Evolutionary conservation across 2,797 vertebrate species (phyloP), one percentile per base, ranked within the genome.

Genomic region (Amblyopsis hoosieri): DNA sequence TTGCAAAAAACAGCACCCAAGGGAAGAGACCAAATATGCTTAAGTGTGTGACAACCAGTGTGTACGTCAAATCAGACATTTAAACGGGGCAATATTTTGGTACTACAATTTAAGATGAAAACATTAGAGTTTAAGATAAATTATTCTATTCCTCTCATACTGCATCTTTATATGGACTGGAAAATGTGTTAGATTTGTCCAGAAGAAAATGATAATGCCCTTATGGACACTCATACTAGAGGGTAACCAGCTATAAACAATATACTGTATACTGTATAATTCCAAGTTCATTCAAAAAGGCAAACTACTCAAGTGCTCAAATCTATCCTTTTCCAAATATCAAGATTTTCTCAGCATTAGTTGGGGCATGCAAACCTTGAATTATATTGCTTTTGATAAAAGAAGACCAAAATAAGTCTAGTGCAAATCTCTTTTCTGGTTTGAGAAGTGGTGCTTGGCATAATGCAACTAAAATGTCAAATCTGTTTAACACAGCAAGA

Each of bases 401-500:
- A 89, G 87, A 89, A 89, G 92, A 93, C 91, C 87, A 81, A 90
- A 90, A 90, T 85, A 78, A 85, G 88, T 91, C 91, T 94, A 93
- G 92, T 94, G 93, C 93, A 94, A 94, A 92, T 92, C 77, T 93
- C 88, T 92, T 93, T 90, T 92, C 90, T 87, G 79, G 85, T 89
- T 92, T 90, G 89, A 89, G 66, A 93, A 90, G 88, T 91, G 87
- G 89, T 84, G 85, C 76, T 85, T 77, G 85, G 82, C 86, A 79
- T 75, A 55, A 86, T 81, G 89, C 82, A 75, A 83, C 71, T 76
- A 76, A 73, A 78, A 80, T 70, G 65, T 75, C 69, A 70, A 66
- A 57, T 80, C 80, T 83, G 80, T 66, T 81, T 74, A 74, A 74
- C 76, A 61, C 66, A 76, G 72, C 79, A 75, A 81, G 64, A 80